Conservation (phyloP, 2,113 vertebrate species). For the Triplophysa rosa region DNA sequence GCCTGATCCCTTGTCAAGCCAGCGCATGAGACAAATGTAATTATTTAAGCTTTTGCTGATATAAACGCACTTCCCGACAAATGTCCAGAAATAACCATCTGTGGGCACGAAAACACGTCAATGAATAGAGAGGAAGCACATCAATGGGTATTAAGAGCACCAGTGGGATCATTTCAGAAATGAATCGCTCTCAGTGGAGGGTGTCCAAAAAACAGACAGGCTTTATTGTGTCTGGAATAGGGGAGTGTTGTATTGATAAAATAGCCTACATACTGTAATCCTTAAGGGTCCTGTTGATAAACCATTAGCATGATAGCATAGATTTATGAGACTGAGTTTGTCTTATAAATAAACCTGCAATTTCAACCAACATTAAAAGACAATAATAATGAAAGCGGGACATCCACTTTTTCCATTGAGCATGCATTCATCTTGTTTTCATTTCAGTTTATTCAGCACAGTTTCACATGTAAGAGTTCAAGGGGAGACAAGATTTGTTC, state of each 20-base stretch:
- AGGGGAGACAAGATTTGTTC: constrained; percentile 22
- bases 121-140: constrained; percentile 11
- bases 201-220: background rate
- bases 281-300: background rate
- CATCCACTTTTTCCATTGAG: background rate
- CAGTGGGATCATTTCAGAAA: constrained; percentile 30
- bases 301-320: background rate
- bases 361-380: background rate
- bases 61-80: constrained; percentile 23
- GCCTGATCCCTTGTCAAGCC: constrained; percentile 31
- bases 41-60: constrained; percentile 42
- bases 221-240: background rate
- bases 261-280: background rate
- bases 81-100: constrained; percentile 43
- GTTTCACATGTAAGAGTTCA: constrained; percentile 14
- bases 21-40: constrained; percentile 38
- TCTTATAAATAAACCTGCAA: background rate
- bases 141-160: constrained; percentile 14
- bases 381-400: background rate
- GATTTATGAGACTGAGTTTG: background rate
- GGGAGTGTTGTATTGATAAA: background rate
- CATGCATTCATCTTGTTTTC: background rate
- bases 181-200: constrained; percentile 5
- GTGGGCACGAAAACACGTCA: constrained; percentile 49
- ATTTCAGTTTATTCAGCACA: constrained; percentile 35